These are phyloP conservation scores for Coturnix japonica DNA, from an alignment of 2,113 vertebrate species.

Conservation along the genomic window DNA sequence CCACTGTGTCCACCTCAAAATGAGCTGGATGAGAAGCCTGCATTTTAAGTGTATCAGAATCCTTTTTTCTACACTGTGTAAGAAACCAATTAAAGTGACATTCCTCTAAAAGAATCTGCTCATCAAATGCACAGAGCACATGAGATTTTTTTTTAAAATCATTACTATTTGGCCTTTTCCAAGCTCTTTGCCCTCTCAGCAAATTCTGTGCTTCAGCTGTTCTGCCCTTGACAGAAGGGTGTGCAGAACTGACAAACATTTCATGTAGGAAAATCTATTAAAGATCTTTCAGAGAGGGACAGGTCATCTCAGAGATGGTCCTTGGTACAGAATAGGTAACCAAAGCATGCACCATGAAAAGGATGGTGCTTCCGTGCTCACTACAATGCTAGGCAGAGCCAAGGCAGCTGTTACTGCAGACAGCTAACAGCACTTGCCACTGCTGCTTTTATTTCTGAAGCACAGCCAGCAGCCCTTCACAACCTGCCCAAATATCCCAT, in stretches of 20 bases:
- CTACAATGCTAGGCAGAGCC: neutral
- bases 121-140: neutral
- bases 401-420: neutral
- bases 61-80: neutral
- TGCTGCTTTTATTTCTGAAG: neutral
- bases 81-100: neutral
- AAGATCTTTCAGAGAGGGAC: neutral
- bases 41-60: neutral
- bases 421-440: rapidly evolving
- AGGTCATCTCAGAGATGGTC: neutral
- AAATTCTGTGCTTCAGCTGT: neutral
- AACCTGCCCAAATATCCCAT: neutral
- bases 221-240: neutral
- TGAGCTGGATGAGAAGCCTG: neutral
- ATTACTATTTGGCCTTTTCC: neutral
- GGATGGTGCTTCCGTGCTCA: neutral
- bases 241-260: rapidly evolving
- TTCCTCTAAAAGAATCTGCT: neutral
- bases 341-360: neutral
- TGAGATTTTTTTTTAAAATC: neutral
- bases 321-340: neutral
- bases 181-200: neutral
- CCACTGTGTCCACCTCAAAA: neutral
- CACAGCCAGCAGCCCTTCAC: neutral
- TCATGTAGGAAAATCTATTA: neutral